Conservation (phyloP, 2,113 vertebrate genomes). For the Eidolon helvum region DNA sequence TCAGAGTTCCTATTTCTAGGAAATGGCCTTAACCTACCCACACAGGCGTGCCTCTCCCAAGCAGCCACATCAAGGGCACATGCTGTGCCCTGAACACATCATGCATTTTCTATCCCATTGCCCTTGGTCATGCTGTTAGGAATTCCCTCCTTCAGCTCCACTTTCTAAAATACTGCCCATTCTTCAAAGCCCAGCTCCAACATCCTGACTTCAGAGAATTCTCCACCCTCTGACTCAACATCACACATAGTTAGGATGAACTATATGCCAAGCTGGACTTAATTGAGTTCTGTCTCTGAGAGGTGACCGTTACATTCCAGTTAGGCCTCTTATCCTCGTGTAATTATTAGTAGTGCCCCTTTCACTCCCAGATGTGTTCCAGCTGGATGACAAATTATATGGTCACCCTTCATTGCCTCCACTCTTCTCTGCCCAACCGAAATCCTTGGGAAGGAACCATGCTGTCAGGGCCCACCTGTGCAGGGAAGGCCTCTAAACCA, state of each 20-base stretch:
- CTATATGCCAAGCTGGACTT: background rate
- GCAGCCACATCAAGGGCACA: background rate
- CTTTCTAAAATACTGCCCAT: background rate
- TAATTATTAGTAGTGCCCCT: background rate
- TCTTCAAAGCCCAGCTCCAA: background rate
- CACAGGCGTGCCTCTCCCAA: background rate
- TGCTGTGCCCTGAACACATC: background rate
- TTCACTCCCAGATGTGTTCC: background rate
- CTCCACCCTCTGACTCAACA: background rate
- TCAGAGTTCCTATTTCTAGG: background rate
- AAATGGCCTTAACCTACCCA: background rate
- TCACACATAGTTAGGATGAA: background rate
- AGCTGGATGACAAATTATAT: background rate
- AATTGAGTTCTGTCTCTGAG: background rate
- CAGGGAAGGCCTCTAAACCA: background rate
- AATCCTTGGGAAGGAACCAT: background rate
- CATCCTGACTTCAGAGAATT: background rate
- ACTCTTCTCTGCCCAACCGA: background rate
- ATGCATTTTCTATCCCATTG: background rate
- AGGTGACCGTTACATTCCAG: background rate
- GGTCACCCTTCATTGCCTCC: background rate
- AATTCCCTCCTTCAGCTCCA: background rate
- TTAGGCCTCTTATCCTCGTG: background rate
- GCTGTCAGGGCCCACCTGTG: background rate
- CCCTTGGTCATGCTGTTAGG: background rate